phyloP scores from a whole-genome alignment of 2,797 vertebrate genomes.

The Onychomys leucogaster region DNA sequence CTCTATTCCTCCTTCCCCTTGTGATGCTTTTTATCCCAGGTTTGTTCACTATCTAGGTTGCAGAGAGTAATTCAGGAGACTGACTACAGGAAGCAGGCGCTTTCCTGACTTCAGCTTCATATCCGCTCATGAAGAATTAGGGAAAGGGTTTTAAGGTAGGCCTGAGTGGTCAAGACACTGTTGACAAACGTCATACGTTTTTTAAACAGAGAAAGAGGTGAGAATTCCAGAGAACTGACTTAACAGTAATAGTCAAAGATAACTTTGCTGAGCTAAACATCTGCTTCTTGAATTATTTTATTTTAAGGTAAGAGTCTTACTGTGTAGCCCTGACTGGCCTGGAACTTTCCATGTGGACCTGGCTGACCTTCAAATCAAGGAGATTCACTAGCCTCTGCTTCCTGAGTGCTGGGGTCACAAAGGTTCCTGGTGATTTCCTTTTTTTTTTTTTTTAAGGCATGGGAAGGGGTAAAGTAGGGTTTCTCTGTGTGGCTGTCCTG shows the following conservation, averaged over 20 bases:
- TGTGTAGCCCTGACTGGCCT: background rate
- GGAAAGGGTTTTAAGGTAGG: slow-evolving; percentile 9
- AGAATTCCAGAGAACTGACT: background rate
- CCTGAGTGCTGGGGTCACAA: background rate
- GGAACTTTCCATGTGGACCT: background rate
- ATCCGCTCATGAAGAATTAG: background rate
- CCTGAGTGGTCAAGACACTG: background rate
- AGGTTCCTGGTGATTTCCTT: background rate
- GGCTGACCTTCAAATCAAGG: background rate
- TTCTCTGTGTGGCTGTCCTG: background rate
- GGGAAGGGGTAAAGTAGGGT: background rate
- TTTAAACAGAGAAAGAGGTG: background rate
- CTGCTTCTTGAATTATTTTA: background rate
- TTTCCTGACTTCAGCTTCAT: background rate
- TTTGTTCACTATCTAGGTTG: background rate
- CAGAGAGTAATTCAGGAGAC: slow-evolving; percentile 5
- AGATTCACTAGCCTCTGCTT: background rate
- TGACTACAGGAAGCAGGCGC: background rate
- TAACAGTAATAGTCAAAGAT: background rate
- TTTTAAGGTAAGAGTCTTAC: background rate
- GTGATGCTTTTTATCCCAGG: background rate
- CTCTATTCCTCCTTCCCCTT: background rate
- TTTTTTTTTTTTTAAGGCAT: background rate
- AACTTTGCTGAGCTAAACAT: background rate
- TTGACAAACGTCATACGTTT: background rate